phyloP scores from a whole-genome alignment of 2,797 vertebrate genomes.

The Somateria mollissima region DNA sequence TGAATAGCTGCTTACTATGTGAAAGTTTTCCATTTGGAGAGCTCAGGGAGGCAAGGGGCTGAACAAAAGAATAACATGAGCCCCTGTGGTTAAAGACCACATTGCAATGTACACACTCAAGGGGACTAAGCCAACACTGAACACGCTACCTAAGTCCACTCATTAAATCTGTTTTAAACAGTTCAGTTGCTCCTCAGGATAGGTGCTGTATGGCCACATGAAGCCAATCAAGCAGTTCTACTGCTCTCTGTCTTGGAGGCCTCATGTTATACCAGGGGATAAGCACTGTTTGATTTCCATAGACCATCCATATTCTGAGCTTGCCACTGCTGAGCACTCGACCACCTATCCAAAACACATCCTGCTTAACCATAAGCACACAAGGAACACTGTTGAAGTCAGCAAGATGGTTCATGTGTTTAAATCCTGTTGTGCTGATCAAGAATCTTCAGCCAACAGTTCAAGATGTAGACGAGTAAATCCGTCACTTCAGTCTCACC shows the following conservation, averaged over 20 bases:
- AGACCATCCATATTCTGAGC: not conserved
- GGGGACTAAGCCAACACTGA: not conserved
- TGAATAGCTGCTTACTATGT: not conserved
- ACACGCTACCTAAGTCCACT: not conserved
- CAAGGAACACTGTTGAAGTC: not conserved
- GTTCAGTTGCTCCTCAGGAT: not conserved
- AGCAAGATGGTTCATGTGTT: not conserved
- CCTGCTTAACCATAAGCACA: not conserved
- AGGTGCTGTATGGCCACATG: not conserved
- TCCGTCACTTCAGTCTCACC: not conserved
- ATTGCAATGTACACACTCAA: not conserved
- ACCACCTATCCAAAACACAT: not conserved
- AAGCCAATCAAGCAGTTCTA: not conserved
- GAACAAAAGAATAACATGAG: not conserved
- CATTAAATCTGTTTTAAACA: not conserved
- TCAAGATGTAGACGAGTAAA: not conserved
- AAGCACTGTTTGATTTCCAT: not conserved
- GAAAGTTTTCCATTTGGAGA: conserved; percentile 31
- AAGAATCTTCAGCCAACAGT: not conserved
- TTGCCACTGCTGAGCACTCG: not conserved
- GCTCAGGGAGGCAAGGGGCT: not conserved
- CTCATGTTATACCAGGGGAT: not conserved
- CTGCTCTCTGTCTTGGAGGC: not conserved
- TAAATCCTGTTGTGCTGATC: not conserved
- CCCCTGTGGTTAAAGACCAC: not conserved